Evolutionary conservation across 2,113 vertebrate genomes (phyloP), one percentile per base, ranked within the genome.

Genomic region (Syrmaticus mikado): DNA sequence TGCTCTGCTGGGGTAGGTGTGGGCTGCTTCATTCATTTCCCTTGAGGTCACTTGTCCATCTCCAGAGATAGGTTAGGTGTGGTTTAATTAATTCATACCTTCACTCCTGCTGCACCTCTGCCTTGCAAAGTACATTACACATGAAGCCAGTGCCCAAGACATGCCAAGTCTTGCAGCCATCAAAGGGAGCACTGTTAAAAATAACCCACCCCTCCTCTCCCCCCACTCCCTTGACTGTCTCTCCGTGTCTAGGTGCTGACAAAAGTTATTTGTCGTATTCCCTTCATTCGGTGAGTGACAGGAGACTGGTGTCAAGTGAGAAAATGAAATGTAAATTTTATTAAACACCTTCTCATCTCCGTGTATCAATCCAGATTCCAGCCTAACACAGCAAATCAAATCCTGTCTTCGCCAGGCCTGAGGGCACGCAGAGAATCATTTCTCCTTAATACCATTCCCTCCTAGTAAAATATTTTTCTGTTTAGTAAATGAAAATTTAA

Each of bases 261-360:
- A 96, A 97, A 98, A 98, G 90, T 97, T 97, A 98, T 98, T 98
- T 97, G 97, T 97, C 66, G 82, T 94, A 89, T 96, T 94, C 96
- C 96, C 95, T 97, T 97, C 96, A 96, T 93, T 94, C 87, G 58
- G 72, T 98, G 97, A 98, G 97, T 98, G 98, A 98, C 98, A 98
- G 98, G 96, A 98, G 97, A 98, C 98, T 96, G 96, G 97, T 98
- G 98, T 98, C 98, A 98, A 98, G 97, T 98, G 98, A 98, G 97
- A 98, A 98, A 98, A 98, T 98, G 97, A 98, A 98, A 98, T 98
- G 98, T 98, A 98, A 98, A 98, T 98, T 98, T 98, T 98, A 98
- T 98, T 98, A 98, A 98, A 98, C 97, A 98, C 97, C 97, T 97
- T 97, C 97, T 98, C 98, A 98, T 98, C 98, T 97, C 97, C 97